Evolutionary conservation across 2,888 invertebrate species (phyloP).

Genomic region (Caenorhabditis macrosperma): DNA sequence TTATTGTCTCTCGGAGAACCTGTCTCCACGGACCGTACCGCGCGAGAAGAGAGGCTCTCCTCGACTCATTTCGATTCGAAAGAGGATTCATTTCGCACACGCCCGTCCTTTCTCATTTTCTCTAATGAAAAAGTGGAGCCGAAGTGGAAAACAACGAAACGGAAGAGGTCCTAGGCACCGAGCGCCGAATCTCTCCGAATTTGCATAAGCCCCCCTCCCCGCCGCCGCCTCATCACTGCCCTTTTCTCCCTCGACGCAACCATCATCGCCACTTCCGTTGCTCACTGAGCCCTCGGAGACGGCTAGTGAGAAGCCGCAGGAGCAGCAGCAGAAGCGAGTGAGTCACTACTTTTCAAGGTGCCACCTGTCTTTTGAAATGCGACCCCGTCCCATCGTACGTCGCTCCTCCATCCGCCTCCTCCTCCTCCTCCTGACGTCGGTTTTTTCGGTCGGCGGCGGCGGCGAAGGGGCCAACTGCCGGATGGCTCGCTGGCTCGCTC

Average conservation of each 20-base stretch:
- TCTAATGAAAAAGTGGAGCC: background rate
- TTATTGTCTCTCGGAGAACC: constrained; percentile 1
- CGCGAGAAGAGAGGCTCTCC: no score
- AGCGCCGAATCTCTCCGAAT: background rate
- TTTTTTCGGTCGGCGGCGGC: background rate
- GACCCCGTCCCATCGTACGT: constrained; percentile 12
- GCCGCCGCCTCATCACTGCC: background rate
- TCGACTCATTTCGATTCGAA: background rate
- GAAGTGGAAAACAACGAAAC: background rate
- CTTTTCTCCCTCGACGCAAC: constrained; percentile 3
- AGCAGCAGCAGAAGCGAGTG: background rate
- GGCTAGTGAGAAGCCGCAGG: background rate
- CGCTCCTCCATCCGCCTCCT: no score
- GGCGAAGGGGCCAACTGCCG: constrained; percentile 2
- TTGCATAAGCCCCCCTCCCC: constrained; percentile 4
- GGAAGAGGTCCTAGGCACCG: no score
- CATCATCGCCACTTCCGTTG: background rate
- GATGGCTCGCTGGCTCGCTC: no score
- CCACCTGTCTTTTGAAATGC: constrained; percentile 37
- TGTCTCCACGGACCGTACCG: no score
- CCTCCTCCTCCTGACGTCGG: no score
- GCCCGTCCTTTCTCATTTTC: background rate
- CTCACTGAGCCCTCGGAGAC: constrained; percentile 6
- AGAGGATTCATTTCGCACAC: background rate
- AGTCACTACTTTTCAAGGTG: constrained; percentile 6